Evolutionary conservation across 2,797 vertebrate species (phyloP).

Genomic region (Xiphorhynchus erythropygius): DNA sequence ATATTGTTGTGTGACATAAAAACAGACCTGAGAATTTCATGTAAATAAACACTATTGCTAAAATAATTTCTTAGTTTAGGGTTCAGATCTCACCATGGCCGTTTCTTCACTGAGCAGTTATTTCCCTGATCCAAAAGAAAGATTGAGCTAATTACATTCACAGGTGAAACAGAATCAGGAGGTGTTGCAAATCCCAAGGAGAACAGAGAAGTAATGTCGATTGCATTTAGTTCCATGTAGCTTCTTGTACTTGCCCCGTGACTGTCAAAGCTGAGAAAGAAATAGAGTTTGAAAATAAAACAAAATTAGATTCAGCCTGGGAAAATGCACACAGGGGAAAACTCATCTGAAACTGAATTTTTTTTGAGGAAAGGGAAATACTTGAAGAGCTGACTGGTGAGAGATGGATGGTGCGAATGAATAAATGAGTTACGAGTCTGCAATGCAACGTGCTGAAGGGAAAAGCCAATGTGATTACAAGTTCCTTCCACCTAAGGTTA

Average conservation of each 20-base stretch:
- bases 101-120: conserved; percentile 12
- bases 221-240: conserved; percentile 53
- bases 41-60: conserved; percentile 1
- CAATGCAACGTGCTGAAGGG: background rate
- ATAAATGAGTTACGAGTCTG: conserved; percentile 6
- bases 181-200: conserved; percentile 64
- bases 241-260: conserved; percentile 32
- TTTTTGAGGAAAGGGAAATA: conserved; percentile 21
- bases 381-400: background rate
- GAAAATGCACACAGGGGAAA: conserved; percentile 22
- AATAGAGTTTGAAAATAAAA: conserved; percentile 53
- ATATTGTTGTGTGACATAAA: background rate
- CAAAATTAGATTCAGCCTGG: conserved; percentile 53
- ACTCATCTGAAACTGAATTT: conserved; percentile 32
- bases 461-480: conserved; percentile 10
- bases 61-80: background rate
- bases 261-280: conserved; percentile 51
- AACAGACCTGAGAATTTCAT: background rate
- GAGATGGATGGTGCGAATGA: conserved; percentile 26
- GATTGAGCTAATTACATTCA: conserved; percentile 66
- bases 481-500: background rate
- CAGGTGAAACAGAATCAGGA: conserved; percentile 65
- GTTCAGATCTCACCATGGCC: background rate
- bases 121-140: conserved; percentile 56
- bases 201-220: conserved; percentile 58